Conservation (phyloP, 2,888 invertebrate genomes). For the Coecobrya sp. region DNA sequence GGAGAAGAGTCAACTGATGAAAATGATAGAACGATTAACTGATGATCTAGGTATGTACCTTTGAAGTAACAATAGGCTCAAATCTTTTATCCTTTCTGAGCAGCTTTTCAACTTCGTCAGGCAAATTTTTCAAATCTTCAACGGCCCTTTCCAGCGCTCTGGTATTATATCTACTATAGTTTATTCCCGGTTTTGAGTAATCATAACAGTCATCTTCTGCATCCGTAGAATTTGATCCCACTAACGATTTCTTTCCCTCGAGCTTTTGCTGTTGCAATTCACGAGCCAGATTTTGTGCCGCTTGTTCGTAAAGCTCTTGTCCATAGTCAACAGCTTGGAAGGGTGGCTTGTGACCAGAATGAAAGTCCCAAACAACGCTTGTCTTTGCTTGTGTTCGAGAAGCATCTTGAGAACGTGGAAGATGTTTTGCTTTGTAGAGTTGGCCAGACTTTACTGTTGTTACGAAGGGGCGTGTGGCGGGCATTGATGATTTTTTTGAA, state of each 20-base stretch:
- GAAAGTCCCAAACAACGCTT: slow-evolving; percentile 73
- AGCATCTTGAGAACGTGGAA: neutral
- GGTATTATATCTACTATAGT: slow-evolving; percentile 71
- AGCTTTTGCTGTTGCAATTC: slow-evolving; percentile 57
- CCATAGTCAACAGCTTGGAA: slow-evolving; percentile 77
- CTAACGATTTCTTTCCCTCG: neutral
- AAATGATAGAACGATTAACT: no score
- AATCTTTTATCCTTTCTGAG: slow-evolving; percentile 76
- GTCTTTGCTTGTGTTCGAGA: slow-evolving; percentile 61
- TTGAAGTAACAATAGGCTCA: slow-evolving; percentile 70
- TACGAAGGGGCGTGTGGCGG: slow-evolving; percentile 23
- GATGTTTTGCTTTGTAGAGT: slow-evolving; percentile 30
- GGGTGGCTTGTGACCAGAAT: slow-evolving; percentile 63
- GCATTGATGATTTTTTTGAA: neutral
- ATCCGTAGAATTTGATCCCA: neutral
- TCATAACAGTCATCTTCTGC: slow-evolving; percentile 77
- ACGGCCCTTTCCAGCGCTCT: slow-evolving; percentile 75
- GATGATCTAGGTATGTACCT: no score
- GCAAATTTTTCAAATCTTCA: slow-evolving; percentile 73
- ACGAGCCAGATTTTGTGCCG: slow-evolving; percentile 74
- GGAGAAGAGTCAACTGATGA: neutral
- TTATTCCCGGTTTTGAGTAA: slow-evolving; percentile 78
- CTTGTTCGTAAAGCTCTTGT: slow-evolving; percentile 81
- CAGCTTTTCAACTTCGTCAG: slow-evolving; percentile 72
- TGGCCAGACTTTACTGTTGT: slow-evolving; percentile 59